Conservation (phyloP, 2,888 invertebrate species). For the Globia sparganii region DNA sequence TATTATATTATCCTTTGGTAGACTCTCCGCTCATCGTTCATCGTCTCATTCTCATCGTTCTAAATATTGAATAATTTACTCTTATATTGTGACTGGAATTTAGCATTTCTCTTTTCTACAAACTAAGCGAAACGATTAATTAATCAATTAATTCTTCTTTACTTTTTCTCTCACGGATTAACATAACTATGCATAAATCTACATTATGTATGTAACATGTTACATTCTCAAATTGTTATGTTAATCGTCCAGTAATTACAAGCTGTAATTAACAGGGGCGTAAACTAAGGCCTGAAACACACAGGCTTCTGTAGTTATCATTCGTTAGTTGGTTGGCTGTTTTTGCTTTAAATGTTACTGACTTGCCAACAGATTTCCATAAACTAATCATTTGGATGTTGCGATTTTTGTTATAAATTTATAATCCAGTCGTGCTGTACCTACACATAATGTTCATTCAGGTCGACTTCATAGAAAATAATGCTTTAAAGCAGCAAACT, state of each 20-base stretch:
- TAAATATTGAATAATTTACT: not conserved
- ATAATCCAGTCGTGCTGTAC: not conserved
- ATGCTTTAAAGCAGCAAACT: not conserved
- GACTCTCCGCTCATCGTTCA: too few species aligned
- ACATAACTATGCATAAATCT: slow-evolving; percentile 40
- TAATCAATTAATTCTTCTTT: slow-evolving; percentile 25
- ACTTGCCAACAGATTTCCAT: not conserved
- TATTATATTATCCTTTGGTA: not conserved
- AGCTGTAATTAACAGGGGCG: slow-evolving; percentile 5
- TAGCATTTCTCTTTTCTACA: slow-evolving; percentile 4
- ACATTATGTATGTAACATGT: slow-evolving; percentile 31
- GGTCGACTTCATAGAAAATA: not conserved
- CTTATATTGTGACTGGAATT: not conserved
- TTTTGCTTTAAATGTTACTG: not conserved
- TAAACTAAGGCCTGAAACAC: not conserved
- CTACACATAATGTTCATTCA: not conserved
- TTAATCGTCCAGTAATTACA: slow-evolving; percentile 39
- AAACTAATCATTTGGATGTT: not conserved
- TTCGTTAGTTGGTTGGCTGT: not conserved
- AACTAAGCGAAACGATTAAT: slow-evolving; percentile 40
- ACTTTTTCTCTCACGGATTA: slow-evolving; percentile 31
- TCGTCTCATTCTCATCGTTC: too few species aligned
- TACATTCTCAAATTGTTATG: slow-evolving; percentile 42
- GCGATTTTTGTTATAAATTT: not conserved
- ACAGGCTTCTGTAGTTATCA: not conserved